These are phyloP conservation scores for Nemurella pictetii DNA, from an alignment of 2,888 invertebrate species.

Conservation along the genomic window DNA sequence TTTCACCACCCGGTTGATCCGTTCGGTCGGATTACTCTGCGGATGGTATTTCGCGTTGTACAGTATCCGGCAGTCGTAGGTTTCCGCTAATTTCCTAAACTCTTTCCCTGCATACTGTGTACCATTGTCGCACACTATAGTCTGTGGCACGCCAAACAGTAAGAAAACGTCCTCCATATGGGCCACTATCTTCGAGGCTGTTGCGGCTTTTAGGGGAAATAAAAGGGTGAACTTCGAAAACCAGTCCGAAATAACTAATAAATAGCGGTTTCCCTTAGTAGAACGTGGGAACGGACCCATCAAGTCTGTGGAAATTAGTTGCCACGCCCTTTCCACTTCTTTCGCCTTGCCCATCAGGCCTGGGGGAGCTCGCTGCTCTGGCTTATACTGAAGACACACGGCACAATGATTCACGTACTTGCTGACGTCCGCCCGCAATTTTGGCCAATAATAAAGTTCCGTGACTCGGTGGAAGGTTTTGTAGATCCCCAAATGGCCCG, in stretches of 20 bases:
- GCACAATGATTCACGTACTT: constrained; percentile 43
- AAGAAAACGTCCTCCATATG: too few species aligned
- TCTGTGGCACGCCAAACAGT: too few species aligned
- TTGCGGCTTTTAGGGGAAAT: neutral
- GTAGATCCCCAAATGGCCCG: constrained; percentile 45
- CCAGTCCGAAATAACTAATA: neutral
- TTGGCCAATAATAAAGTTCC: constrained; percentile 46
- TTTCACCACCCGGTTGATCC: too few species aligned
- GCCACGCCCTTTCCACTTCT: constrained; percentile 41
- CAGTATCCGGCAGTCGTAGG: too few species aligned
- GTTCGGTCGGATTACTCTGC: too few species aligned
- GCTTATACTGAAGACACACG: constrained; percentile 43
- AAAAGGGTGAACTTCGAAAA: constrained; percentile 1
- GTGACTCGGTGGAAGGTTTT: constrained; percentile 42
- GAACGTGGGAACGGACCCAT: constrained; percentile 43
- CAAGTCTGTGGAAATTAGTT: constrained; percentile 40
- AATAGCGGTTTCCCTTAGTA: neutral
- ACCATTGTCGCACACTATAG: too few species aligned
- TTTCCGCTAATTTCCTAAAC: too few species aligned
- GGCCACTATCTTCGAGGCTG: neutral
- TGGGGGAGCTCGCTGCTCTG: constrained; percentile 40
- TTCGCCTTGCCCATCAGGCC: constrained; percentile 44
- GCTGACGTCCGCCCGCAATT: constrained; percentile 43
- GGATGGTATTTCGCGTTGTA: too few species aligned
- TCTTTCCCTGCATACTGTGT: too few species aligned